These are phyloP conservation scores for Myodes glareolus DNA, from an alignment of 2,113 vertebrate genomes.

Conservation along the genomic window DNA sequence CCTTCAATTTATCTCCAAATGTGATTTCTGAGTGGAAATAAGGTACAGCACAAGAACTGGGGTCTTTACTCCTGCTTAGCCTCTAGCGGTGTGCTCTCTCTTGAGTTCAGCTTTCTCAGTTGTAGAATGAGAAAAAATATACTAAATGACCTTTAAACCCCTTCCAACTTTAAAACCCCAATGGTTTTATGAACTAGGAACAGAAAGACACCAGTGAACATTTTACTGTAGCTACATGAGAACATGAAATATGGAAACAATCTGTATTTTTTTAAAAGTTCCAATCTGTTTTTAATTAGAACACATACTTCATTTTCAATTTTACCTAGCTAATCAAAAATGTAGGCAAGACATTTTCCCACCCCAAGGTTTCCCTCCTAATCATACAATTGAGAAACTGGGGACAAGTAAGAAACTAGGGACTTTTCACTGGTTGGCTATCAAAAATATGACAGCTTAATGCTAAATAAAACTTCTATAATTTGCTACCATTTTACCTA, in stretches of 20 bases:
- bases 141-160: constrained; percentile 27
- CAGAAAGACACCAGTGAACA: constrained; percentile 39
- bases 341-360: constrained; percentile 40
- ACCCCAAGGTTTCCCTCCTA: constrained; percentile 35
- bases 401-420: neutral
- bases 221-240: constrained; percentile 33
- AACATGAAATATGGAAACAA: constrained; percentile 50
- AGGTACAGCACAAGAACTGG: neutral
- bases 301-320: constrained; percentile 36
- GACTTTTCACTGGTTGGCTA: neutral
- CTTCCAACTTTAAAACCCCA: constrained; percentile 36
- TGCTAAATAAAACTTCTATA: neutral
- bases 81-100: constrained; percentile 3
- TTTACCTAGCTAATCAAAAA: constrained; percentile 61
- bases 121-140: constrained; percentile 6
- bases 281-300: constrained; percentile 63
- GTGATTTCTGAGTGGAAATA: constrained; percentile 44
- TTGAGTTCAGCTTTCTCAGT: constrained; percentile 22
- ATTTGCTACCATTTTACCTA: constrained; percentile 19
- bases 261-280: constrained; percentile 35
- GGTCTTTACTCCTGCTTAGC: constrained; percentile 33
- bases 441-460: constrained; percentile 48
- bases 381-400: constrained; percentile 48
- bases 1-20: constrained; percentile 37
- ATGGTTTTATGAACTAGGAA: constrained; percentile 47